Conservation (phyloP, 2,797 vertebrate genomes). For the Rhinella marina region DNA sequence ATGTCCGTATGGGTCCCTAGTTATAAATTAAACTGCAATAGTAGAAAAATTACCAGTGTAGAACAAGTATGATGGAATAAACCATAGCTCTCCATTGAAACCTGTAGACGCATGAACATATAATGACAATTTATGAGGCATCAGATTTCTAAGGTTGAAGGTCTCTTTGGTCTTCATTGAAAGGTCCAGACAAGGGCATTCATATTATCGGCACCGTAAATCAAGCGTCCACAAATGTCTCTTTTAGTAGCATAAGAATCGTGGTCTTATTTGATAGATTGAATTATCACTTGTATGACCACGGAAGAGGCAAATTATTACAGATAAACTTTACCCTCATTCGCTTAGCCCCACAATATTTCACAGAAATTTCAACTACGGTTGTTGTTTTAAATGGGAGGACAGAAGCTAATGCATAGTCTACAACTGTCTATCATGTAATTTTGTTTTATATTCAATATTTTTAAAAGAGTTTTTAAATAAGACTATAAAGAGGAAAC, state of each 20-base stretch:
- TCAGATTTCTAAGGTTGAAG: slow-evolving; percentile 33
- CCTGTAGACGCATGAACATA: neutral
- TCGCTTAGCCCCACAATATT: neutral
- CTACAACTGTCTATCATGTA: no score
- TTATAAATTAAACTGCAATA: slow-evolving; percentile 14
- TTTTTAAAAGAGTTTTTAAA: no score
- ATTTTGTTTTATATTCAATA: no score
- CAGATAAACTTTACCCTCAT: neutral
- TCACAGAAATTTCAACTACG: neutral
- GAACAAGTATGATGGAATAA: neutral
- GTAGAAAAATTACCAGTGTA: slow-evolving; percentile 10
- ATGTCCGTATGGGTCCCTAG: slow-evolving; percentile 5
- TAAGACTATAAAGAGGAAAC: no score
- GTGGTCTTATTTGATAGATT: neutral
- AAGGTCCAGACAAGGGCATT: slow-evolving; percentile 18
- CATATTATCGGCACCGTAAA: neutral
- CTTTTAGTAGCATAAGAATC: neutral
- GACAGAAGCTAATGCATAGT: neutral
- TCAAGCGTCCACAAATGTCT: neutral
- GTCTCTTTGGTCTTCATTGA: slow-evolving; percentile 15
- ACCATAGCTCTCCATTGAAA: slow-evolving; percentile 19
- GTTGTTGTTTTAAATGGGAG: neutral
- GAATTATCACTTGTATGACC: neutral
- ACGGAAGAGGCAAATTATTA: neutral
- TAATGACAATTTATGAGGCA: slow-evolving; percentile 41